These are phyloP conservation scores for Datnioides undecimradiatus DNA, from an alignment of 2,113 vertebrate species.

Conservation along the genomic window DNA sequence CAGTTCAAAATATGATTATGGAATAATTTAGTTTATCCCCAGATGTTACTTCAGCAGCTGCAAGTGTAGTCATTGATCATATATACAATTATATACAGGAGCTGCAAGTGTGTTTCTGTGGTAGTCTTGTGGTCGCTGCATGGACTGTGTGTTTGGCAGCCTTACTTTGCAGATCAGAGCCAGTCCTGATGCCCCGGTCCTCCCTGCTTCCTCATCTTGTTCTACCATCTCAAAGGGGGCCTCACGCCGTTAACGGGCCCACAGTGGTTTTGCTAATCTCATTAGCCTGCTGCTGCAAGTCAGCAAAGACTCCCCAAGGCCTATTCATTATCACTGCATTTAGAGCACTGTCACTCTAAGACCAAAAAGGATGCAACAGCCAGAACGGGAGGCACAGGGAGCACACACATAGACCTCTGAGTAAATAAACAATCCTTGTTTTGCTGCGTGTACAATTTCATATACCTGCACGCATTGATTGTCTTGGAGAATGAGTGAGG, in stretches of 20 bases:
- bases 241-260: constrained; percentile 48
- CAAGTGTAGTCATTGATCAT: too few species aligned
- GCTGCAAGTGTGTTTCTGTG: background rate
- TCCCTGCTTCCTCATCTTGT: constrained; percentile 37
- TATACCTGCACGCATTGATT: constrained; percentile 19
- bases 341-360: constrained; percentile 53
- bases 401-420: background rate
- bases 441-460: background rate
- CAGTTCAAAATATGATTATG: too few species aligned
- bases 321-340: constrained; percentile 70
- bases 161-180: constrained; percentile 28
- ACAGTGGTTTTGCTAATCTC: constrained; percentile 64
- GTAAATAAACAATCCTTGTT: background rate
- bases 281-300: constrained; percentile 70
- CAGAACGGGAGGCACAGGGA: constrained; percentile 16
- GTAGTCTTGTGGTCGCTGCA: background rate
- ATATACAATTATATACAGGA: background rate
- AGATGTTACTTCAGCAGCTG: too few species aligned
- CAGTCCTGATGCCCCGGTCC: constrained; percentile 10
- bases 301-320: constrained; percentile 70
- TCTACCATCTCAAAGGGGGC: constrained; percentile 41
- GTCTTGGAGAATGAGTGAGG: constrained; percentile 8
- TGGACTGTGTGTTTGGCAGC: background rate
- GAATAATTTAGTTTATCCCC: too few species aligned
- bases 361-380: constrained; percentile 46